phyloP scores from a whole-genome alignment of 2,888 invertebrate species.

The Troides helena region DNA sequence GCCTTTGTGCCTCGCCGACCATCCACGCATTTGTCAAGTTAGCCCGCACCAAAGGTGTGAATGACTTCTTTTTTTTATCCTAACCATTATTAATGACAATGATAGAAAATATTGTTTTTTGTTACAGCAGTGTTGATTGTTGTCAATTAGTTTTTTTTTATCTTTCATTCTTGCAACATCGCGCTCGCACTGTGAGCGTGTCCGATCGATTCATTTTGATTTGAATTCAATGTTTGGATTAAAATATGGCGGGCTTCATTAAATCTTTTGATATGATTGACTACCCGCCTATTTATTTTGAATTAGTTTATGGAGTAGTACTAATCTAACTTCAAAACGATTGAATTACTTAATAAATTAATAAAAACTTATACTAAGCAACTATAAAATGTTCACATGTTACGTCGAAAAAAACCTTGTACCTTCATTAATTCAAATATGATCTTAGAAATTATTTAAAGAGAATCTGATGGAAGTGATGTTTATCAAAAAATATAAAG shows the following conservation, averaged over 20 bases:
- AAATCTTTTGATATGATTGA: slow-evolving; percentile 58
- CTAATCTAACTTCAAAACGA: slow-evolving; percentile 3
- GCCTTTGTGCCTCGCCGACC: slow-evolving; percentile 60
- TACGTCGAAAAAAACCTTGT: too few relatives aligned
- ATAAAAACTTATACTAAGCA: too few relatives aligned
- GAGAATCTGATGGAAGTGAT: too few relatives aligned
- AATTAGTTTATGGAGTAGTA: slow-evolving; percentile 9
- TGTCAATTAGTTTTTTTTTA: slow-evolving; percentile 73
- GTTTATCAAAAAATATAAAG: too few relatives aligned
- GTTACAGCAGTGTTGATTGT: slow-evolving; percentile 74
- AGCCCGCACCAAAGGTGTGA: slow-evolving; percentile 77
- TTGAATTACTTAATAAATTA: background rate
- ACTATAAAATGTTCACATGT: too few relatives aligned
- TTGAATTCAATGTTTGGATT: slow-evolving; percentile 75
- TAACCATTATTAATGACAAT: slow-evolving; percentile 77
- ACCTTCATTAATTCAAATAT: too few relatives aligned
- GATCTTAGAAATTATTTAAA: too few relatives aligned
- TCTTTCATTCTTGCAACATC: slow-evolving; percentile 50
- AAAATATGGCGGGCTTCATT: slow-evolving; percentile 69
- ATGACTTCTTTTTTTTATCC: slow-evolving; percentile 71
- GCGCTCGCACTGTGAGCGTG: slow-evolving; percentile 66
- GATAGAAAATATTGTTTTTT: slow-evolving; percentile 78
- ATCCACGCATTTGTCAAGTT: slow-evolving; percentile 78
- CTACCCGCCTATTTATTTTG: slow-evolving; percentile 42
- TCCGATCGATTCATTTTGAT: slow-evolving; percentile 67